These are phyloP conservation scores for Latrodectus hesperus DNA, from an alignment of 2,888 invertebrate genomes.

Conservation along the genomic window DNA sequence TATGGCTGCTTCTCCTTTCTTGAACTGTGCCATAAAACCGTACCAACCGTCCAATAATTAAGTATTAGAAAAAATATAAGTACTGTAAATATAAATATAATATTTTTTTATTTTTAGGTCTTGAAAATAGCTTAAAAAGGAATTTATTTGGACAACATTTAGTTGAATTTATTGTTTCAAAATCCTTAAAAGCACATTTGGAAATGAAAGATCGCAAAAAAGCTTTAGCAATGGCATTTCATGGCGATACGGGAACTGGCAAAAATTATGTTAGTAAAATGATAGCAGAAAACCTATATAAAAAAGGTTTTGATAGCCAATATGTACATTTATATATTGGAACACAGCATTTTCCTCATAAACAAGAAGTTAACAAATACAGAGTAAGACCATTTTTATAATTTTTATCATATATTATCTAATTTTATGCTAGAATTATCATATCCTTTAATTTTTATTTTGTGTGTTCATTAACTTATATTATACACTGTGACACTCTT, in stretches of 20 bases:
- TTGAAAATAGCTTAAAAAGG: conserved; percentile 13
- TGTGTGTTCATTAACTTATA: no score
- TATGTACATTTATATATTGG: conserved; percentile 89
- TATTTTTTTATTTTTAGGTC: conserved; percentile 13
- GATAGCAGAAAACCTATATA: conserved; percentile 83
- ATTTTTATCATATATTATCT: neutral
- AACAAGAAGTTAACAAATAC: conserved; percentile 78
- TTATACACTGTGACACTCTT: no score
- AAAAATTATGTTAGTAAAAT: conserved; percentile 90
- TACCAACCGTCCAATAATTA: no score
- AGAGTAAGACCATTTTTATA: conserved; percentile 10
- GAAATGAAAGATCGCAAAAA: conserved; percentile 75
- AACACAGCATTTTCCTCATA: conserved; percentile 85
- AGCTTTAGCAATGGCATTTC: conserved; percentile 93
- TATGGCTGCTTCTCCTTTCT: no score
- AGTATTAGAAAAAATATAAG: no score
- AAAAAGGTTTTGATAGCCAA: conserved; percentile 82
- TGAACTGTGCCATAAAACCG: no score
- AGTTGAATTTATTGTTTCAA: conserved; percentile 76
- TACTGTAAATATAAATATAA: neutral
- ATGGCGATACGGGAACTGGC: conserved; percentile 94
- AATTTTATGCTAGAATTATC: no score
- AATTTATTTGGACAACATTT: conserved; percentile 77
- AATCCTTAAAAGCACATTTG: conserved; percentile 76
- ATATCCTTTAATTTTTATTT: no score